Evolutionary conservation across 2,888 invertebrate genomes (phyloP).

Genomic region (Eudemis profundana): DNA sequence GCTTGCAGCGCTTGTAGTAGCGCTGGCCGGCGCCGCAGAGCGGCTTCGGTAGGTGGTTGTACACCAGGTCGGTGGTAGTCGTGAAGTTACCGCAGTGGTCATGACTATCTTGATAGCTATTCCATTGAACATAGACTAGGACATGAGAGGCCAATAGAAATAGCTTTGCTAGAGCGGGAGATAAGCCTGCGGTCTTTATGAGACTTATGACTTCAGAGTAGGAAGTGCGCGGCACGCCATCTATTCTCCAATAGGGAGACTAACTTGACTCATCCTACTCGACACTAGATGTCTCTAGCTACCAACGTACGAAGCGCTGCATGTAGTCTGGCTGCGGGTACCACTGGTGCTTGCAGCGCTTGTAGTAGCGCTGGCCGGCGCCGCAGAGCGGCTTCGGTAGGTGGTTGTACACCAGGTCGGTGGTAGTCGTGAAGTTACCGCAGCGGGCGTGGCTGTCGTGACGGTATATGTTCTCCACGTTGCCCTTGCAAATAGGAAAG

Average conservation of each 20-base stretch:
- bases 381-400: slow-evolving; percentile 81
- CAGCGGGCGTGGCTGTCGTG: slow-evolving; percentile 77
- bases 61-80: slow-evolving; percentile 81
- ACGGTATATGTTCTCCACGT: slow-evolving; percentile 65
- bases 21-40: slow-evolving; percentile 73
- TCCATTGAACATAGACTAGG: too few species aligned
- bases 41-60: slow-evolving; percentile 82
- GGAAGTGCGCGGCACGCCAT: too few species aligned
- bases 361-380: slow-evolving; percentile 71
- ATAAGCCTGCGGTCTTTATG: too few species aligned
- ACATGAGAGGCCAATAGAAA: too few species aligned
- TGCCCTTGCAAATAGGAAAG: slow-evolving; percentile 64
- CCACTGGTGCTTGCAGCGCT: slow-evolving; percentile 69
- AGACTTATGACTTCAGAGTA: too few species aligned
- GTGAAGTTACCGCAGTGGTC: slow-evolving; percentile 78
- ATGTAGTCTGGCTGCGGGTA: slow-evolving; percentile 75
- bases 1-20: slow-evolving; percentile 71
- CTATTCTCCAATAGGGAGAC: too few species aligned
- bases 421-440: slow-evolving; percentile 79
- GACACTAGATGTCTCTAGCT: not conserved
- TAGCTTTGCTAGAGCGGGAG: too few species aligned
- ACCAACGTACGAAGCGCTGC: slow-evolving; percentile 71
- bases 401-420: slow-evolving; percentile 83
- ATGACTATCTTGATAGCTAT: slow-evolving; percentile 78
- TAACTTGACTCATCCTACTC: not conserved